A percentile compares a stretch with the other conserved stretches of the same genome.
phyloP scores from a whole-genome alignment of 64 coral and sea anemone species.

The Porites lutea region DNA sequence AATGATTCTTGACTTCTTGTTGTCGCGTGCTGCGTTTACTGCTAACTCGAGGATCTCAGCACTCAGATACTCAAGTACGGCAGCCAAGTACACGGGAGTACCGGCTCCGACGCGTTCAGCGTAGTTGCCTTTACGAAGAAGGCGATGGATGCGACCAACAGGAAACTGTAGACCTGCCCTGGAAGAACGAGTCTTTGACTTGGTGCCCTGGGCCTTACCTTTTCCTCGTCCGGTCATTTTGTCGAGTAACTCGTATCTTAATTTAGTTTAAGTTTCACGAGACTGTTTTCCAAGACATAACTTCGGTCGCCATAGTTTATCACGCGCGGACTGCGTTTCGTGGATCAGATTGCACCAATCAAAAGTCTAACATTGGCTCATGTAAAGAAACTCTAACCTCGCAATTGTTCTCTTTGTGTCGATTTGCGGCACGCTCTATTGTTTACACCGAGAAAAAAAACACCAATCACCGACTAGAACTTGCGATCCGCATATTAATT shows the following conservation, averaged over 20 bases:
- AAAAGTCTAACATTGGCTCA: neutral
- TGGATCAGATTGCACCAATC: neutral
- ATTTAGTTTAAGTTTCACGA: too few species aligned
- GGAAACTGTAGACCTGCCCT: neutral
- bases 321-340: neutral
- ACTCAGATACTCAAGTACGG: neutral
- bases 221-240: neutral
- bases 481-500: slow-evolving; percentile 1
- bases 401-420: neutral
- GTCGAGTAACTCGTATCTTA: neutral
- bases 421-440: neutral
- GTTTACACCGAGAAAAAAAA: too few species aligned
- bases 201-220: slow-evolving; percentile 1
- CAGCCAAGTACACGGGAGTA: neutral
- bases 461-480: neutral
- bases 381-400: neutral
- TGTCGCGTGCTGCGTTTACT: neutral
- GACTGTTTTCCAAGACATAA: neutral
- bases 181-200: slow-evolving; percentile 3
- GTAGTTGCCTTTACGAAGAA: slow-evolving; percentile 15
- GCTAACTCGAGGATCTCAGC: slow-evolving; percentile 7
- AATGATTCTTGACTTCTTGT: neutral
- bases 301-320: neutral
- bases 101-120: neutral
- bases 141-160: slow-evolving; percentile 4